Base-by-base conservation (phyloP, 2,113 vertebrate genomes). In the Probosciger aterrimus region DNA sequence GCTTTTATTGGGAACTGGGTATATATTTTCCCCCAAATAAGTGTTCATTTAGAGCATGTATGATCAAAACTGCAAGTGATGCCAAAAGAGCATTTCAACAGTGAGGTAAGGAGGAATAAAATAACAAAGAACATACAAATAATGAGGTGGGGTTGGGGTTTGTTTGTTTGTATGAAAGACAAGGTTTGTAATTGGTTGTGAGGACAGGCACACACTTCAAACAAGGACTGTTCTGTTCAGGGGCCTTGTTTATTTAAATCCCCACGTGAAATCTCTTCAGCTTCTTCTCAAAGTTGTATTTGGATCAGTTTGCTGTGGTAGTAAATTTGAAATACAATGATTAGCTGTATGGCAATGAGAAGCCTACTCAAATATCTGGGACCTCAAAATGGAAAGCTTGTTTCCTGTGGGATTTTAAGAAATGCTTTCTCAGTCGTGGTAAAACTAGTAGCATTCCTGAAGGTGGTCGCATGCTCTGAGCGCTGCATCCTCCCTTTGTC, bases 221-320 rank as follows among this genome's bases (percentile, higher is more conserved):
- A 82, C 80, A 33, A 84, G 64, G 73, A 2, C 30, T 52, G 16
- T 27, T 81, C 77, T 86, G 30, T 82, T 41, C 55, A 71, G 67
- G 37, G 89, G 44, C 73, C 22, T 82, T 33, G 46, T 81, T 88
- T 55, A 35, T 84, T 84, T 81, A 64, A 95, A 39, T n/a, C n/a
- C 18, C 31, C 17, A 18, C 39, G 35, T 90, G 67, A 73, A 91
- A 80, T 65, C 57, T 92, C 44, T 73, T 84, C 83, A 57, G 76
- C 46, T 59, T n/a, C 57, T 24, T 46, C 60, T 70, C 50, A 1
- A 14, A 73, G 70, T 28, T 68, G 33, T 9, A 0, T 65, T 88
- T 68, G 73, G 77, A 68, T 59, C 24, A 0, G 41, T 92, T 82
- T 75, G 80, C 86, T 2, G 1, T 6, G 44, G 76, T 37, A 64